phyloP scores from a whole-genome alignment of 2,113 vertebrate genomes.

The Anarhynchus alexandrinus region DNA sequence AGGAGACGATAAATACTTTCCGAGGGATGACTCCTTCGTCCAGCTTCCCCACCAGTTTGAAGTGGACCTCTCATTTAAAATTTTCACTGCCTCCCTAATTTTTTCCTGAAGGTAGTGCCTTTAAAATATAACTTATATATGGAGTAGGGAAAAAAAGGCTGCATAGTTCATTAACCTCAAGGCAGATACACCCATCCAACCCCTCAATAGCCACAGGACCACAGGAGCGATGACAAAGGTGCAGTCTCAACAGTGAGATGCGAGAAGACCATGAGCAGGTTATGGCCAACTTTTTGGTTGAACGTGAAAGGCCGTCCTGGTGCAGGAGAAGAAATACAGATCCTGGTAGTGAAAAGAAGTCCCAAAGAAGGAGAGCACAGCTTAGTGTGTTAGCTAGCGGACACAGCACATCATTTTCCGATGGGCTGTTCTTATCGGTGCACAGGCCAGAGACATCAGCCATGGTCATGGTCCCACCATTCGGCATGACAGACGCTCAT shows the following conservation, averaged over 20 bases:
- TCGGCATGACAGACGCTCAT: rapidly evolving
- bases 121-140: rapidly evolving
- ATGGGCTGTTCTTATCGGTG: neutral
- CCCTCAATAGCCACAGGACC: rapidly evolving
- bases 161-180: neutral
- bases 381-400: rapidly evolving
- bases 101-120: neutral
- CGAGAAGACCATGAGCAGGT: neutral
- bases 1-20: neutral
- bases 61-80: neutral
- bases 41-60: neutral
- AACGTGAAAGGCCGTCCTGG: rapidly evolving
- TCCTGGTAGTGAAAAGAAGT: neutral
- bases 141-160: rapidly evolving
- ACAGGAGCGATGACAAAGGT: rapidly evolving
- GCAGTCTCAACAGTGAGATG: neutral
- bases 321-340: neutral
- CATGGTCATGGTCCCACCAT: neutral
- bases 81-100: neutral
- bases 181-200: neutral
- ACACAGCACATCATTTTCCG: rapidly evolving
- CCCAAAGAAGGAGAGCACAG: neutral
- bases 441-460: neutral
- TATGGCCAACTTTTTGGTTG: neutral
- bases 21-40: neutral